A percentile compares a stretch with the other conserved stretches of the same genome.
Conservation (phyloP, 1,140 invertebrate species). For the Drosophila pallidifrons region DNA sequence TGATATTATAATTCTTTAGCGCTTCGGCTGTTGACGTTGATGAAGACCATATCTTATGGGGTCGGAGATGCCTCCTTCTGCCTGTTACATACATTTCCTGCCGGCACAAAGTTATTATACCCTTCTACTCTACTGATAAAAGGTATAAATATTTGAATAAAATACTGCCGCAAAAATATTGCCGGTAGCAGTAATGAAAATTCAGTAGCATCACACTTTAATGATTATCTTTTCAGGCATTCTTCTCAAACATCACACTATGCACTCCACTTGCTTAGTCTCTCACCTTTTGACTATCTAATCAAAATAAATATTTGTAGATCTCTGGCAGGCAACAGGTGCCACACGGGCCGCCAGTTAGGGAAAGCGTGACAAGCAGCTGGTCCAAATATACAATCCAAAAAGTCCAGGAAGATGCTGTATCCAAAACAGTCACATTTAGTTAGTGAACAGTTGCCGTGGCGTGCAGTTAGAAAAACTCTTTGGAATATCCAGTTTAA, state of each 20-base stretch:
- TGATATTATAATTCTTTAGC: too few relatives aligned
- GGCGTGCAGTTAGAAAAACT: constrained; percentile 2
- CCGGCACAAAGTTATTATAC: too few relatives aligned
- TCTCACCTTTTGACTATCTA: constrained; percentile 33
- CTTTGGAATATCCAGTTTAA: background rate
- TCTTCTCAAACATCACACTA: constrained; percentile 7
- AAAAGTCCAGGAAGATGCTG: constrained; percentile 1
- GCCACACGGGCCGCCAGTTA: background rate
- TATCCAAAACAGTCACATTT: background rate
- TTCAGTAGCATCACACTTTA: too few relatives aligned
- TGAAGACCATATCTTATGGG: too few relatives aligned
- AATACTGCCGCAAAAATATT: too few relatives aligned
- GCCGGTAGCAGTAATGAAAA: too few relatives aligned
- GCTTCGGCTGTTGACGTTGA: too few relatives aligned
- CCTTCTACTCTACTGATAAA: too few relatives aligned
- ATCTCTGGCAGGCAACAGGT: background rate
- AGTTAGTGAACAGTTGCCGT: constrained; percentile 13
- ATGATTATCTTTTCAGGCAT: too few relatives aligned
- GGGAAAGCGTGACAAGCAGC: constrained; percentile 1
- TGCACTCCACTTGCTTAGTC: background rate
- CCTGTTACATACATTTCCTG: too few relatives aligned
- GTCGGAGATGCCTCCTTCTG: too few relatives aligned
- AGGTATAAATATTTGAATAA: too few relatives aligned
- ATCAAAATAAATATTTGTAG: constrained; percentile 23
- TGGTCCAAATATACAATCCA: constrained; percentile 13